phyloP scores from a whole-genome alignment of 2,888 invertebrate genomes.

The Ectropis crepuscularia region DNA sequence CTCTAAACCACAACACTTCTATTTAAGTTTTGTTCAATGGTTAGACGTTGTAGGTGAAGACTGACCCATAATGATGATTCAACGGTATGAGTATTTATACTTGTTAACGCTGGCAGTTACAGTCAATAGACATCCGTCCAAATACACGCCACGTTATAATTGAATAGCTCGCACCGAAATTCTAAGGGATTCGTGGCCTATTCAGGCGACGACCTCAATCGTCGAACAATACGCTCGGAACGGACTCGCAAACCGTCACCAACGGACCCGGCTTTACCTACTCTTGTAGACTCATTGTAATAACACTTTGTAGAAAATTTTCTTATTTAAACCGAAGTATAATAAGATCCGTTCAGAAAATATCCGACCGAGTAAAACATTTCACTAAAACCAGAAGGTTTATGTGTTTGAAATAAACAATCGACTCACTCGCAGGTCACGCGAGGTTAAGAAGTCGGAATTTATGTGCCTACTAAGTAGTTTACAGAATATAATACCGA shows the following conservation, averaged over 20 bases:
- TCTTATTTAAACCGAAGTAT: slow-evolving; percentile 9
- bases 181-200: slow-evolving; percentile 49
- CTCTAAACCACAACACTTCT: too few species aligned
- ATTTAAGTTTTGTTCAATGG: too few species aligned
- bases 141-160: slow-evolving; percentile 15
- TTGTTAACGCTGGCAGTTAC: slow-evolving; percentile 26
- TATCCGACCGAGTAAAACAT: slow-evolving; percentile 16
- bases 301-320: slow-evolving; percentile 1
- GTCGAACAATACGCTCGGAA: slow-evolving; percentile 64
- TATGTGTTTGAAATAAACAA: slow-evolving; percentile 32
- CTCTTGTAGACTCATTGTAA: neutral
- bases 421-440: slow-evolving; percentile 23
- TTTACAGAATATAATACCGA: slow-evolving; percentile 25
- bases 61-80: slow-evolving; percentile 5
- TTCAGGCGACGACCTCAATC: slow-evolving; percentile 77
- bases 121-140: slow-evolving; percentile 15
- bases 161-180: slow-evolving; percentile 39
- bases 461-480: slow-evolving; percentile 29
- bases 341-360: slow-evolving; percentile 15
- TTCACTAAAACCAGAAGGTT: slow-evolving; percentile 25
- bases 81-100: slow-evolving; percentile 14
- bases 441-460: slow-evolving; percentile 27
- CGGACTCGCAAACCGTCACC: slow-evolving; percentile 27
- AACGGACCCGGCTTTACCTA: slow-evolving; percentile 9
- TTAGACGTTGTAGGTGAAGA: too few species aligned